A percentile compares a stretch with the other conserved stretches of the same genome.
Conservation (phyloP, 2,113 vertebrate species). For the Sapajus apella region DNA sequence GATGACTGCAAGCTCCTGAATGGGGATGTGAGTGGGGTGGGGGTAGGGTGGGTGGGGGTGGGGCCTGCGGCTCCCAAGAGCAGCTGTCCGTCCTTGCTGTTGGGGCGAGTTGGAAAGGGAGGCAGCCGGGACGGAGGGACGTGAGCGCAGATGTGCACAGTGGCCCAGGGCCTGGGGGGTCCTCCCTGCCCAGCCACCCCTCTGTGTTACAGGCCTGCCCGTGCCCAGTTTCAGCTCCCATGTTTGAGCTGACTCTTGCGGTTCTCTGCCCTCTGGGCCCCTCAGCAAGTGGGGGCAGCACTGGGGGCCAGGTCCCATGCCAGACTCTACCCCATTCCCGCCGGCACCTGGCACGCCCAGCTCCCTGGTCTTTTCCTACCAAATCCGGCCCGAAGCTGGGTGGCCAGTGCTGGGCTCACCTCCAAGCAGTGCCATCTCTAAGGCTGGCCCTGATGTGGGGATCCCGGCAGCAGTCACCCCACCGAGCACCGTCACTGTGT, state of each 20-base stretch:
- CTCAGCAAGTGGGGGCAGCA: background rate
- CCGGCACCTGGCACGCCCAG: background rate
- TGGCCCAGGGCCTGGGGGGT: background rate
- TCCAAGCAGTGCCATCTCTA: background rate
- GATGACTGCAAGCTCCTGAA: conserved; percentile 97
- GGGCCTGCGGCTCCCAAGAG: background rate
- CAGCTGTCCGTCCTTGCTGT: background rate
- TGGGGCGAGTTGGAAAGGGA: too few relatives aligned
- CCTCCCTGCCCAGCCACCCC: too few relatives aligned
- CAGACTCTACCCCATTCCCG: background rate
- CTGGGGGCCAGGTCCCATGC: too few relatives aligned
- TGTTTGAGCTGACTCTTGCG: background rate
- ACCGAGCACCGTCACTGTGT: rapidly evolving
- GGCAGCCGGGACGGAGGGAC: background rate
- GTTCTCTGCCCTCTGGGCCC: background rate
- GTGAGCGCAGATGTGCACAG: rapidly evolving
- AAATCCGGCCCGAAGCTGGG: background rate
- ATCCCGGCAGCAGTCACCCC: background rate
- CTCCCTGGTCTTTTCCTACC: background rate
- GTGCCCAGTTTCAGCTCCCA: background rate
- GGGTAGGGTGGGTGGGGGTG: rapidly evolving
- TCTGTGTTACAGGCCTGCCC: too few relatives aligned
- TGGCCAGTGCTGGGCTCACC: background rate
- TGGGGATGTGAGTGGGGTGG: conserved; percentile 91
- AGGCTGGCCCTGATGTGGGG: background rate